These are phyloP conservation scores for Semibalanus balanoides DNA, from an alignment of 1,140 invertebrate genomes.

Conservation along the genomic window DNA sequence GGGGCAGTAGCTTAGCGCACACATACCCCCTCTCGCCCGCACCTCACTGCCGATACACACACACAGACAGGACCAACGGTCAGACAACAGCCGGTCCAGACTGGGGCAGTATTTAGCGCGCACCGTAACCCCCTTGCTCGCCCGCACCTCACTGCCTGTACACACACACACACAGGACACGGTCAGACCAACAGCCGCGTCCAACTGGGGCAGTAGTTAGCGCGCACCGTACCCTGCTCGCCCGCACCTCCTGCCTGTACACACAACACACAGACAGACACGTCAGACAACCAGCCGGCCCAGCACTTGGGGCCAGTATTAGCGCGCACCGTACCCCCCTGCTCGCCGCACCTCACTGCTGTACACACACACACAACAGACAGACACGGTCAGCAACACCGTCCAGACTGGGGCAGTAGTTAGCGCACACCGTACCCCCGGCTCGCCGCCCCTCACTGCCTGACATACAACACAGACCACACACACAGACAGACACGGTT, in stretches of 20 bases:
- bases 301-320: too few relatives aligned
- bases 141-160: not conserved
- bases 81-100: too few relatives aligned
- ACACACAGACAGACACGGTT: not conserved
- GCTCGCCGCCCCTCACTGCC: not conserved
- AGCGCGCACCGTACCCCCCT: too few relatives aligned
- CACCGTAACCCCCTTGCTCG: not conserved
- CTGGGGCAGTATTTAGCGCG: too few relatives aligned
- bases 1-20: too few relatives aligned
- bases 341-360: too few relatives aligned
- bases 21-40: not conserved
- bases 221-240: conserved; percentile 35
- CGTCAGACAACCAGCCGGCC: not conserved
- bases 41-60: not conserved
- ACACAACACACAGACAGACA: conserved; percentile 19
- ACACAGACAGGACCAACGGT: too few relatives aligned
- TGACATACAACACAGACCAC: not conserved
- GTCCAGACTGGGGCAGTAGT: conserved; percentile 21
- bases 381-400: conserved; percentile 34
- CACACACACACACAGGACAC: not conserved
- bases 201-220: conserved; percentile 54
- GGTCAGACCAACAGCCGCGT: conserved; percentile 24
- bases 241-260: conserved; percentile 42
- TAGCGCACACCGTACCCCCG: not conserved
- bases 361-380: too few relatives aligned